phyloP scores from a whole-genome alignment of 37 sponge, comb jelly and placozoan species.

The Ephydatia muelleri region DNA sequence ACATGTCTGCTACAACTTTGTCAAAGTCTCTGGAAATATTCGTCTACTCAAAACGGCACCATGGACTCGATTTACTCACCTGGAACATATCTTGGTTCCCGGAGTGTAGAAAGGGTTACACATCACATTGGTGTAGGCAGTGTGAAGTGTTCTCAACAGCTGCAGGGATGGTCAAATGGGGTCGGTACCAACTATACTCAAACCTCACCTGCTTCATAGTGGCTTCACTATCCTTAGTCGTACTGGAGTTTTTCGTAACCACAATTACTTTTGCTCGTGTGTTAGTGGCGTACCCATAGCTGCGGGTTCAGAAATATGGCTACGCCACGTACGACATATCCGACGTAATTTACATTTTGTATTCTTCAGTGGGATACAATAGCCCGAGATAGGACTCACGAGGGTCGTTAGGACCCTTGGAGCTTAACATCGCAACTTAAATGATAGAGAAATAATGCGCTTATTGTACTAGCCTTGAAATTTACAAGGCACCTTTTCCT shows the following conservation, averaged over 20 bases:
- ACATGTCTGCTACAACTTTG: constrained; percentile 48
- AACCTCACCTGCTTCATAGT: constrained; percentile 75
- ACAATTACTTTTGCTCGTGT: constrained; percentile 92
- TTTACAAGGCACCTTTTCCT: too few relatives aligned
- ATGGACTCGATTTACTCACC: constrained; percentile 39
- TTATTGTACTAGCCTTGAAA: too few relatives aligned
- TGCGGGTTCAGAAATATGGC: background rate
- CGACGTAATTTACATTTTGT: constrained; percentile 76
- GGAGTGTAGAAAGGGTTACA: constrained; percentile 95
- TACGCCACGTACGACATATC: background rate
- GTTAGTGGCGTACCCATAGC: constrained; percentile 98
- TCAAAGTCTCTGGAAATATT: constrained; percentile 47
- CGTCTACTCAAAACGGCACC: background rate
- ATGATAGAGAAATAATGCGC: background rate
- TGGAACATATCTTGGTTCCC: constrained; percentile 83
- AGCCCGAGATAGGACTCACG: constrained; percentile 95
- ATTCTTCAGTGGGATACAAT: constrained; percentile 95
- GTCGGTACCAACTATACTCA: too few relatives aligned
- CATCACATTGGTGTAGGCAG: constrained; percentile 83
- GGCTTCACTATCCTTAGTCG: constrained; percentile 72
- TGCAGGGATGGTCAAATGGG: too few relatives aligned
- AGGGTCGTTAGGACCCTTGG: constrained; percentile 59
- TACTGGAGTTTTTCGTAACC: constrained; percentile 66
- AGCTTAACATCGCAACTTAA: constrained; percentile 39
- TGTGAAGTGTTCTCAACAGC: constrained; percentile 90